Conservation (phyloP, 2,888 invertebrate species). For the Oxystoma pomonae region DNA sequence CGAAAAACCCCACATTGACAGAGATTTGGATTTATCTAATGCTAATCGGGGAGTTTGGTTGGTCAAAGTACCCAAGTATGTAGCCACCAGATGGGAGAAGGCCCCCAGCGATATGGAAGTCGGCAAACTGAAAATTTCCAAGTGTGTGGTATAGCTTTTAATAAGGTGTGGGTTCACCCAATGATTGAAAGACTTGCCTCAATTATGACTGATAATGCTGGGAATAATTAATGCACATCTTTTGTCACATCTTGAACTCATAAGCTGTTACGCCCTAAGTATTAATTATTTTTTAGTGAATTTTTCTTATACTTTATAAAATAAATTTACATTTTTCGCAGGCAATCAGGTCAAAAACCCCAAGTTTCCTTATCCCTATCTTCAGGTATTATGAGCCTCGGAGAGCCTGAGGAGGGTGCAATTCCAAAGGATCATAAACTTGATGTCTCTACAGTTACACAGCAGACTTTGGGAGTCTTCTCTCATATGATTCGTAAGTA, state of each 20-base stretch:
- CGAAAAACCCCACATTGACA: conserved; percentile 58
- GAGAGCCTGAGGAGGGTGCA: conserved; percentile 71
- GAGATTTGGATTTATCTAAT: conserved; percentile 83
- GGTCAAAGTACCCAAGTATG: conserved; percentile 94
- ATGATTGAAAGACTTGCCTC: too few relatives aligned
- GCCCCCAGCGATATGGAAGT: conserved; percentile 89
- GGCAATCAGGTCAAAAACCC: conserved; percentile 70
- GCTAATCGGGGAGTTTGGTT: conserved; percentile 93
- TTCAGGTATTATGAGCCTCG: conserved; percentile 72
- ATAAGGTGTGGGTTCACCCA: too few relatives aligned
- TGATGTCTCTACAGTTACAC: conserved; percentile 85
- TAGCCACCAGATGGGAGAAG: conserved; percentile 93
- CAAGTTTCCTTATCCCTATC: conserved; percentile 85
- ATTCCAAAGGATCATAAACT: conserved; percentile 91
- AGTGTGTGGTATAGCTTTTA: conserved; percentile 53
- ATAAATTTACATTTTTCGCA: conserved; percentile 31
- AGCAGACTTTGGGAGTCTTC: conserved; percentile 90
- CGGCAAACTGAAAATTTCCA: conserved; percentile 84
- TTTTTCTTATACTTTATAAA: conserved; percentile 4
- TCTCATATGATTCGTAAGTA: conserved; percentile 75
- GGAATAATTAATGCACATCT: too few relatives aligned
- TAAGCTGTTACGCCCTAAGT: too few relatives aligned
- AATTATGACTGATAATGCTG: too few relatives aligned
- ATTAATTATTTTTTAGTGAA: too few relatives aligned
- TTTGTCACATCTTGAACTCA: too few relatives aligned